A percentile compares a stretch with the other conserved stretches of the same genome.
These are phyloP conservation scores for Chloroceryle inda DNA, from an alignment of 2,797 vertebrate species.

Conservation along the genomic window DNA sequence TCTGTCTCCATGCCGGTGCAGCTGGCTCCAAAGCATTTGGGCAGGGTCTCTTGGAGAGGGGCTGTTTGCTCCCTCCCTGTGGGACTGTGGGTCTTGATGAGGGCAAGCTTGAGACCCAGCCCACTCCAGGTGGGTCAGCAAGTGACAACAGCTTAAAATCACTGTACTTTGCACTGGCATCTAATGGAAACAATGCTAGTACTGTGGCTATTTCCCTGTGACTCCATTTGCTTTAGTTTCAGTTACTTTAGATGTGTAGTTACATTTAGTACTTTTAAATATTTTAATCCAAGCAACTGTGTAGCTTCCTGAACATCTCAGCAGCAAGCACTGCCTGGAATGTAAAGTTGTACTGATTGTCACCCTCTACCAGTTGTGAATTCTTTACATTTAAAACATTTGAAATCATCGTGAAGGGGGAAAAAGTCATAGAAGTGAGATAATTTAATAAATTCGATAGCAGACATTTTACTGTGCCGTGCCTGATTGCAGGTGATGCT, in stretches of 20 bases:
- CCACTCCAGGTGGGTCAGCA: not conserved
- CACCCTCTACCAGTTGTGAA: fast-evolving
- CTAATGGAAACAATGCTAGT: not conserved
- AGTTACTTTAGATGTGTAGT: not conserved
- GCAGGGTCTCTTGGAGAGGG: not conserved
- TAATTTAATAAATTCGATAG: not conserved
- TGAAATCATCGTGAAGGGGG: not conserved
- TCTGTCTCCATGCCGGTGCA: not conserved
- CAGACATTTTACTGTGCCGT: not conserved
- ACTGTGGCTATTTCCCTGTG: not conserved
- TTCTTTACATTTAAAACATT: not conserved
- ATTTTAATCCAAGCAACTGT: not conserved
- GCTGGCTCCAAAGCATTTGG: not conserved
- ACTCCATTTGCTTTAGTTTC: not conserved
- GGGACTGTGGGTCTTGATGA: not conserved
- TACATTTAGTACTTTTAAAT: not conserved
- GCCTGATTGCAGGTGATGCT: constrained; percentile 82
- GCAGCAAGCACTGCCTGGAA: not conserved
- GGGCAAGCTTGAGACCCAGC: not conserved
- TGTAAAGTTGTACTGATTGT: not conserved
- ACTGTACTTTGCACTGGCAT: not conserved
- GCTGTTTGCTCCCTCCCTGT: not conserved
- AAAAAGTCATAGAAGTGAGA: not conserved
- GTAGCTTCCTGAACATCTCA: not conserved
- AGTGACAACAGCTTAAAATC: not conserved